A percentile compares a stretch with the other conserved stretches of the same genome.
Evolutionary conservation across 2,113 vertebrate genomes (phyloP).

Genomic region (Strix aluco): DNA sequence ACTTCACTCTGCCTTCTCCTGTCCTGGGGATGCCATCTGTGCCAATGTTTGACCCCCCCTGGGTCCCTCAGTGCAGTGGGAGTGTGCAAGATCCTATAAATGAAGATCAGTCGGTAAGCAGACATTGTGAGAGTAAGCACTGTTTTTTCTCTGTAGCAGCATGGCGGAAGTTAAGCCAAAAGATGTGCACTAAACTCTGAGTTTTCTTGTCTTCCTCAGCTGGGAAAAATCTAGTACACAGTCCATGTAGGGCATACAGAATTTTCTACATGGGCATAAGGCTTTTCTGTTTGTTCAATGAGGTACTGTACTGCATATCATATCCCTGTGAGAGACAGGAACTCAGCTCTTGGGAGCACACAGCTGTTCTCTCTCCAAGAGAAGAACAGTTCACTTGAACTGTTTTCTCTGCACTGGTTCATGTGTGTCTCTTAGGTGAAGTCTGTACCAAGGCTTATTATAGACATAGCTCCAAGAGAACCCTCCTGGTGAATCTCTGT

Average conservation of each 20-base stretch:
- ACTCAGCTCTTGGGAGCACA: not conserved
- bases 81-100: constrained; percentile 97
- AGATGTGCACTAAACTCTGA: not conserved
- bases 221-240: not conserved
- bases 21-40: constrained; percentile 98
- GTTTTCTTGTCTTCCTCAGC: not conserved
- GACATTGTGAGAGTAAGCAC: not conserved
- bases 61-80: constrained; percentile 96
- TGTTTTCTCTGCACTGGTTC: not conserved
- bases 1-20: constrained; percentile 96
- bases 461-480: not conserved
- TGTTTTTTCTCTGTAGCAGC: not conserved
- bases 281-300: not conserved
- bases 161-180: not conserved
- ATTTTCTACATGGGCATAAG: not conserved
- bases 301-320: too few species aligned
- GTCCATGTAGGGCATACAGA: not conserved
- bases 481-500: not conserved
- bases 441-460: not conserved
- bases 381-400: not conserved
- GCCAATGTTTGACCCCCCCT: constrained; percentile 97
- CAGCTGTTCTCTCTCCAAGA: not conserved
- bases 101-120: constrained; percentile 97
- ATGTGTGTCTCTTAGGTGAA: not conserved
- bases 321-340: not conserved